Conservation (phyloP, 2,797 vertebrate genomes). For the Australoheros facetus region DNA sequence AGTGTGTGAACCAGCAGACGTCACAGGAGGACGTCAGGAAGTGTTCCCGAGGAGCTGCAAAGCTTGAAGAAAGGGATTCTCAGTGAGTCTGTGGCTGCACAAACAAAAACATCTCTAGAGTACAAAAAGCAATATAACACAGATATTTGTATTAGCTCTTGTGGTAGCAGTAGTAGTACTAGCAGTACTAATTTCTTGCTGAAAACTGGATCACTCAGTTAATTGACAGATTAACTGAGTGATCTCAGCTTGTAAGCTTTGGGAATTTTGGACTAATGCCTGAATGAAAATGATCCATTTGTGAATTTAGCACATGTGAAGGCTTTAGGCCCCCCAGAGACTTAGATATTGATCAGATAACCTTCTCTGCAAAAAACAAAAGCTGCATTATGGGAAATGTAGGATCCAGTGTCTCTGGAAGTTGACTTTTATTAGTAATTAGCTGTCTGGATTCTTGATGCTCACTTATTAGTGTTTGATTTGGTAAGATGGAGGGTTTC, state of each 20-base stretch:
- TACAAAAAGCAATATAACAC: neutral
- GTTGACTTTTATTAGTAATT: neutral
- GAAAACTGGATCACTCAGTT: neutral
- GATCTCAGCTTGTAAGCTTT: neutral
- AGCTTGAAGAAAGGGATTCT: constrained; percentile 27
- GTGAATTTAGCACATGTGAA: neutral
- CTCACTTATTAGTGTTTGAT: neutral
- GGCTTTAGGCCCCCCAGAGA: neutral
- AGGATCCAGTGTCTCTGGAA: neutral
- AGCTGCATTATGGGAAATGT: neutral
- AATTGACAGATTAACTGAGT: neutral
- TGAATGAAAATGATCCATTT: neutral
- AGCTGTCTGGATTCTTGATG: neutral
- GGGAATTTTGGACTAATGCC: neutral
- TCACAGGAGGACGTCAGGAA: constrained; percentile 42
- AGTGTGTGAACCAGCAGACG: constrained; percentile 23
- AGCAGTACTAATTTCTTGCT: neutral
- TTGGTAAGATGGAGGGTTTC: neutral
- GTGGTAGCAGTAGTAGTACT: neutral
- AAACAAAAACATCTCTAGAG: neutral
- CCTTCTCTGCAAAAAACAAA: neutral
- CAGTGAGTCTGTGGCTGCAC: constrained; percentile 52
- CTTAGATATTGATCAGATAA: neutral
- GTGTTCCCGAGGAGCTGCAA: constrained; percentile 21
- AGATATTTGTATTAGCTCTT: neutral